A percentile compares a stretch with the other conserved stretches of the same genome.
These are phyloP conservation scores for Drosophila picticornis DNA, from an alignment of 2,888 invertebrate species.

Conservation along the genomic window DNA sequence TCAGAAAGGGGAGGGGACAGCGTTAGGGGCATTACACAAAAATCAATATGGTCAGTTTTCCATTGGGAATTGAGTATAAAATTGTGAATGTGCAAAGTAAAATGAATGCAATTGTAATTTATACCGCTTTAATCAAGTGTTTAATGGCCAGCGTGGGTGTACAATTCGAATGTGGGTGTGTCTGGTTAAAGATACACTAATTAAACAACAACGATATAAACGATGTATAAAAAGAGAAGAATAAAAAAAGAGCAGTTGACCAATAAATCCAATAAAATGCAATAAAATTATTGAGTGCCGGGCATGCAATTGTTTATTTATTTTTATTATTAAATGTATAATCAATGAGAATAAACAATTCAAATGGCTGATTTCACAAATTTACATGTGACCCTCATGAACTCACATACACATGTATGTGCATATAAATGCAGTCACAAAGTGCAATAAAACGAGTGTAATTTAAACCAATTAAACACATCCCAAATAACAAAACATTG, in stretches of 20 bases:
- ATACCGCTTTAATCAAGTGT: constrained; percentile 59
- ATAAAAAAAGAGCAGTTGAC: not conserved
- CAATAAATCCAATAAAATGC: constrained; percentile 9
- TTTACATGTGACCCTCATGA: not conserved
- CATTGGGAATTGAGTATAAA: not conserved
- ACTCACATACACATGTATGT: not conserved
- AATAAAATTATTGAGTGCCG: constrained; percentile 8
- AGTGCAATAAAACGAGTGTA: constrained; percentile 6
- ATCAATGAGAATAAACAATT: constrained; percentile 66
- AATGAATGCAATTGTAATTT: constrained; percentile 44
- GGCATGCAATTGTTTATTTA: not conserved
- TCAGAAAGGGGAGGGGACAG: not conserved
- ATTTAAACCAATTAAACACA: constrained; percentile 15
- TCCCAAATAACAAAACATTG: constrained; percentile 1
- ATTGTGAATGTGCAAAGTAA: not conserved
- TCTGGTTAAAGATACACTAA: constrained; percentile 8
- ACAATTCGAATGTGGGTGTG: not conserved
- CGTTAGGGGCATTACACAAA: not conserved
- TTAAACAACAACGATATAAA: constrained; percentile 11
- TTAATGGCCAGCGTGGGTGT: constrained; percentile 22
- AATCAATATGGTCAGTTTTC: not conserved
- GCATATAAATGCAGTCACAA: not conserved
- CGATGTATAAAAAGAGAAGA: not conserved
- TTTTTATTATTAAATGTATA: constrained; percentile 30
- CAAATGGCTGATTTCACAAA: constrained; percentile 32